phyloP scores from a whole-genome alignment of 2,113 vertebrate genomes.

The Bostrychus sinensis region DNA sequence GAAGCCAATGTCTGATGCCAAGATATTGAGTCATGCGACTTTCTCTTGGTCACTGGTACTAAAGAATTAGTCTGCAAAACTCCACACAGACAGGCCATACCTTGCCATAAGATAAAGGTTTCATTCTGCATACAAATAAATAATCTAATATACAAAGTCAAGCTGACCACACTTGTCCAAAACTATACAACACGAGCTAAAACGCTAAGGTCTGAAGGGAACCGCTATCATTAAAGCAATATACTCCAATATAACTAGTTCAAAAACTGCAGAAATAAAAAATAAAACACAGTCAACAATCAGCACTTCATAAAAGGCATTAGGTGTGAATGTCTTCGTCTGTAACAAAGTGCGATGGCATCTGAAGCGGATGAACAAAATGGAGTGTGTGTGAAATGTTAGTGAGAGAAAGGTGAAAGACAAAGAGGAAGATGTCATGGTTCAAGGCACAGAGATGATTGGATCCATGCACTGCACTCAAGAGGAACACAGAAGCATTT shows the following conservation, averaged over 20 bases:
- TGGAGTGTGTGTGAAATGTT: conserved; percentile 9
- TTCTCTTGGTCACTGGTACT: too few species aligned
- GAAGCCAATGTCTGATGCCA: too few species aligned
- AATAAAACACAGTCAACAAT: conserved; percentile 24
- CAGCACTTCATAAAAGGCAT: conserved; percentile 32
- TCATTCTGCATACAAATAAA: too few species aligned
- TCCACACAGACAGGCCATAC: too few species aligned
- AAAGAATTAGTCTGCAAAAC: too few species aligned
- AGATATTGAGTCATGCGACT: too few species aligned
- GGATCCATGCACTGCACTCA: conserved; percentile 32
- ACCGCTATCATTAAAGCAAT: conserved; percentile 10
- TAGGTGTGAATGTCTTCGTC: conserved; percentile 28
- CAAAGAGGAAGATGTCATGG: neutral
- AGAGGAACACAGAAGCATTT: conserved; percentile 28
- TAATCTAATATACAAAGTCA: too few species aligned
- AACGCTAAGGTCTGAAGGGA: neutral
- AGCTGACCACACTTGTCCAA: too few species aligned
- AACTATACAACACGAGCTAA: too few species aligned
- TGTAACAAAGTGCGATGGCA: conserved; percentile 26
- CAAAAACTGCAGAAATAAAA: conserved; percentile 30
- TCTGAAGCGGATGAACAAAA: conserved; percentile 7
- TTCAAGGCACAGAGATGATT: conserved; percentile 5
- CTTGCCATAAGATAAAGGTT: too few species aligned
- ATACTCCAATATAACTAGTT: conserved; percentile 67
- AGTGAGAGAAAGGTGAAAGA: conserved; percentile 4